Evolutionary conservation across 1,140 invertebrate species (phyloP).

Genomic region (Aphelinus atriplicis): DNA sequence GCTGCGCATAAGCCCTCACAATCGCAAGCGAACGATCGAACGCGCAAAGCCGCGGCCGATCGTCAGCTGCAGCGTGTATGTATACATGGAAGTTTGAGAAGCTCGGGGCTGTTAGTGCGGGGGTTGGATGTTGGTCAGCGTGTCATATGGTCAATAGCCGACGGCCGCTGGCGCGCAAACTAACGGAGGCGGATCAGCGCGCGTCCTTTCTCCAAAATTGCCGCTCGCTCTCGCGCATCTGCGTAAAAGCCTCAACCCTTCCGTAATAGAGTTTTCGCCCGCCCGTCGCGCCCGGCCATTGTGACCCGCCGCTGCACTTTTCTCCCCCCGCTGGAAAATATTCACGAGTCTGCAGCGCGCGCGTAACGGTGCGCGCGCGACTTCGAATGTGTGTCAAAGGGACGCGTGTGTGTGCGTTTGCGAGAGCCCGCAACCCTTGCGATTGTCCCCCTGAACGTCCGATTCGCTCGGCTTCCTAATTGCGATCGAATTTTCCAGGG

Average conservation of each 20-base stretch:
- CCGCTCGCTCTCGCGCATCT: conserved; percentile 52
- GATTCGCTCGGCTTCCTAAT: background rate
- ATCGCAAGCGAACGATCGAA: no score
- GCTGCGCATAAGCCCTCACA: no score
- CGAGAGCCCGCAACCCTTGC: background rate
- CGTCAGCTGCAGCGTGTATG: no score
- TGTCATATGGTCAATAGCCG: conserved; percentile 65
- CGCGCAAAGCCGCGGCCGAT: no score
- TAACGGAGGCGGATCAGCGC: conserved; percentile 51
- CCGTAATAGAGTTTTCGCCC: conserved; percentile 61
- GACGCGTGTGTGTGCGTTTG: conserved; percentile 26
- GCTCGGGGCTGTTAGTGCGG: no score
- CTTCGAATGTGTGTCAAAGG: conserved; percentile 58
- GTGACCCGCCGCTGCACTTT: conserved; percentile 32
- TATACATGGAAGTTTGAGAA: background rate
- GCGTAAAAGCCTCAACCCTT: conserved; percentile 60
- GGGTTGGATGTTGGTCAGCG: conserved; percentile 63
- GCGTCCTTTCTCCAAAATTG: background rate
- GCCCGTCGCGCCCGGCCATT: conserved; percentile 49
- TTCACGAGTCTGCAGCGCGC: no score
- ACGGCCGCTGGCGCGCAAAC: conserved; percentile 42
- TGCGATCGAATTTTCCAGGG: background rate
- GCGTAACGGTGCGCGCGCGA: conserved; percentile 17
- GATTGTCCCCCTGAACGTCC: background rate
- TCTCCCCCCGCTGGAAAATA: background rate